A percentile compares a stretch with the other conserved stretches of the same genome.
Evolutionary conservation across 2,888 invertebrate species (phyloP).

Genomic region (Hypolimnas misippus): DNA sequence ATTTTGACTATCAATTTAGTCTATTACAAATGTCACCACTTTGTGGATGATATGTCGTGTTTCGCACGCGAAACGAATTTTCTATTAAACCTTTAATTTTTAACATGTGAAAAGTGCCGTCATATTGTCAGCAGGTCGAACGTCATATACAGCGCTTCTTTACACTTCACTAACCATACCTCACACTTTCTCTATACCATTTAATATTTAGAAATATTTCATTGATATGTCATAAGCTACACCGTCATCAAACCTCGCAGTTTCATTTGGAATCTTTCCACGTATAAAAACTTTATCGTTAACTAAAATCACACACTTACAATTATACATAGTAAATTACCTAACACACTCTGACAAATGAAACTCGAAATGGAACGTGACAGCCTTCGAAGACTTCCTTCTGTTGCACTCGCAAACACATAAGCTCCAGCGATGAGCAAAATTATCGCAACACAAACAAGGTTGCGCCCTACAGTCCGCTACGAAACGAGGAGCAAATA

Average conservation of each 20-base stretch:
- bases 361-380: constrained; percentile 41
- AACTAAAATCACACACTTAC: constrained; percentile 80
- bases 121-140: constrained; percentile 77
- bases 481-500: constrained; percentile 62
- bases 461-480: constrained; percentile 55
- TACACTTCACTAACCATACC: constrained; percentile 67
- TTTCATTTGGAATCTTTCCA: constrained; percentile 82
- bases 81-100: constrained; percentile 77
- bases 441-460: constrained; percentile 44
- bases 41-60: constrained; percentile 78
- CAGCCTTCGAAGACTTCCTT: constrained; percentile 33
- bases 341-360: constrained; percentile 65
- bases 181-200: constrained; percentile 46
- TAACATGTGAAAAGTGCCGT: constrained; percentile 71
- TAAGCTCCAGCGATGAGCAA: constrained; percentile 35
- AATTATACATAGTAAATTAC: constrained; percentile 60
- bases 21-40: constrained; percentile 71
- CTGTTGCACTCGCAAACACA: constrained; percentile 31
- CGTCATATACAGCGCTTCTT: constrained; percentile 61
- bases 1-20: constrained; percentile 61
- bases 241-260: constrained; percentile 62
- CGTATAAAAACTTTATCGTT: constrained; percentile 67
- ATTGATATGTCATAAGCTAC: constrained; percentile 82
- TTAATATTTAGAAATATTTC: constrained; percentile 72
- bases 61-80: constrained; percentile 66